Evolutionary conservation across 2,888 invertebrate species (phyloP).

Genomic region (Acrocera orbiculus): DNA sequence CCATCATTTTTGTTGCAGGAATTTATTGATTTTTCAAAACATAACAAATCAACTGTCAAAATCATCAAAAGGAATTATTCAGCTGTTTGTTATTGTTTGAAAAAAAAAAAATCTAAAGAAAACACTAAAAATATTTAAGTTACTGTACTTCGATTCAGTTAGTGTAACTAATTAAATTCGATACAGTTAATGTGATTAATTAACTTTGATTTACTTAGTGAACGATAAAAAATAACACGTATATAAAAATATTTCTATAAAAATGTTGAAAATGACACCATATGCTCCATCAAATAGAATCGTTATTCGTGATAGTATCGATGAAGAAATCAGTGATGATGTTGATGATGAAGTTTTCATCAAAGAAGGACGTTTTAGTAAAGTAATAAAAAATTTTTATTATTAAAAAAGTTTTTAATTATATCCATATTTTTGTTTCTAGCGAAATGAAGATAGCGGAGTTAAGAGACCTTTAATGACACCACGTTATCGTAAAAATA

Average conservation of each 20-base stretch:
- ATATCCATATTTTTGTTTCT: background rate
- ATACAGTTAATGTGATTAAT: no score
- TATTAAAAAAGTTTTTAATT: background rate
- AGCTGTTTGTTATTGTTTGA: no score
- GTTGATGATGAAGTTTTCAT: slow-evolving; percentile 65
- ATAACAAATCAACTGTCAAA: no score
- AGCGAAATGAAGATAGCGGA: slow-evolving; percentile 42
- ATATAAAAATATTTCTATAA: background rate
- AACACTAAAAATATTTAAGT: no score
- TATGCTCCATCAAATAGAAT: slow-evolving; percentile 43
- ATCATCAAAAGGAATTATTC: no score
- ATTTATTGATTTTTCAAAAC: no score
- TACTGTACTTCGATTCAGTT: no score
- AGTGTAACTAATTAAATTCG: no score
- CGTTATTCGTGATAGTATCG: slow-evolving; percentile 47
- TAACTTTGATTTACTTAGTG: no score
- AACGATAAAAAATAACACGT: no score
- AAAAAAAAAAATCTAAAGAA: no score
- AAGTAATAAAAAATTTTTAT: slow-evolving; percentile 24
- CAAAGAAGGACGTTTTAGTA: slow-evolving; percentile 49
- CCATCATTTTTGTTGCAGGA: no score
- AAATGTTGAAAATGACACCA: slow-evolving; percentile 35
- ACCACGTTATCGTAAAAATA: slow-evolving; percentile 40
- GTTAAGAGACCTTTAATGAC: slow-evolving; percentile 58
- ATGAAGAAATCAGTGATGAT: slow-evolving; percentile 55